phyloP scores from a whole-genome alignment of 2,888 invertebrate genomes.

The Timema podura region DNA sequence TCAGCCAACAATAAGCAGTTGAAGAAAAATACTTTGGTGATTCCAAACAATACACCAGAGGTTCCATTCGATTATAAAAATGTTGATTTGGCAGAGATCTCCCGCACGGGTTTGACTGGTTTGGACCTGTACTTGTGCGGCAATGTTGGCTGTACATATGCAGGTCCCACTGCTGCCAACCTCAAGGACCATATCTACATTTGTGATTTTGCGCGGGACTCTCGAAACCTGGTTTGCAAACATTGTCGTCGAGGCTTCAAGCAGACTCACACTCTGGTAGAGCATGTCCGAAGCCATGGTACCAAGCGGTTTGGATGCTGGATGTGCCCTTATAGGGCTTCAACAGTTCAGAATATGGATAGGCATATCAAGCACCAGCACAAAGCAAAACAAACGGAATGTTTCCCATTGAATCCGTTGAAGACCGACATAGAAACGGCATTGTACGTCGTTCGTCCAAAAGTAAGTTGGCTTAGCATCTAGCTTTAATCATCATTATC shows the following conservation, averaged over 20 bases:
- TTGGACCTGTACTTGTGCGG: constrained; percentile 53
- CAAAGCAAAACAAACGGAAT: constrained; percentile 38
- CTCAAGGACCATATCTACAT: constrained; percentile 43
- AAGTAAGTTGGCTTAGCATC: constrained; percentile 19
- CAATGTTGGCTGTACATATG: constrained; percentile 44
- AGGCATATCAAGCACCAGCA: constrained; percentile 56
- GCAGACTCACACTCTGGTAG: constrained; percentile 36
- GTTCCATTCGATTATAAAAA: too few relatives aligned
- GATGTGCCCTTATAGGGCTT: constrained; percentile 49
- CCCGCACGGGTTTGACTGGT: constrained; percentile 45
- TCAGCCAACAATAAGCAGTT: neutral
- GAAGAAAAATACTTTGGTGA: neutral
- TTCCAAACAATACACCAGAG: constrained; percentile 36
- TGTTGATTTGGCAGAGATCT: too few relatives aligned
- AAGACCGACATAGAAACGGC: constrained; percentile 48
- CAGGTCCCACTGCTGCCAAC: constrained; percentile 39
- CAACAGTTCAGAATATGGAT: constrained; percentile 38
- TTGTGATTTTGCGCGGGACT: constrained; percentile 40
- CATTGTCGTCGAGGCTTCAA: constrained; percentile 51
- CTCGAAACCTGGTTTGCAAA: constrained; percentile 46
- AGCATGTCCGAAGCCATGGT: constrained; percentile 59
- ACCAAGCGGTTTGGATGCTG: constrained; percentile 56
- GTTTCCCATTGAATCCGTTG: constrained; percentile 48
- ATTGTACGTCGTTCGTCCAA: constrained; percentile 49
- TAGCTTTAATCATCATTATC: too few relatives aligned